Evolutionary conservation across 2,888 invertebrate genomes (phyloP).

Genomic region (Brassicogethes aeneus): DNA sequence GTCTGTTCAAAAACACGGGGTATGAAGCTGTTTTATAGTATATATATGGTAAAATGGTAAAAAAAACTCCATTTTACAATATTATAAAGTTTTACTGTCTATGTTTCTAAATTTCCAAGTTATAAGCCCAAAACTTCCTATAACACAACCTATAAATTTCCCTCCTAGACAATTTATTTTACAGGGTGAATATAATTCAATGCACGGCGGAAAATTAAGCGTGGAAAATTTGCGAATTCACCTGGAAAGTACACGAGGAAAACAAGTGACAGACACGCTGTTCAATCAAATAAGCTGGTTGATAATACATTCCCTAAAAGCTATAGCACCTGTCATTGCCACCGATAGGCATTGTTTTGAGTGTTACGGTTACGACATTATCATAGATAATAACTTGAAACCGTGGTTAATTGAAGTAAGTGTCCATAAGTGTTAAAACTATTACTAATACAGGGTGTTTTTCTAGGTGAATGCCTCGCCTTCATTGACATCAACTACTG

Average conservation of each 20-base stretch:
- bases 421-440: not conserved
- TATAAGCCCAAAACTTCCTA: no score
- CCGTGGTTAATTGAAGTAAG: slow-evolving; percentile 83
- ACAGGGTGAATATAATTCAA: slow-evolving; percentile 83
- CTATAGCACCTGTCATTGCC: slow-evolving; percentile 87
- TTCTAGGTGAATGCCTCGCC: slow-evolving; percentile 94
- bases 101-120: no score
- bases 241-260: slow-evolving; percentile 84
- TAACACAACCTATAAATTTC: no score
- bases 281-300: slow-evolving; percentile 85
- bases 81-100: no score
- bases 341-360: slow-evolving; percentile 90
- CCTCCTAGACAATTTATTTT: slow-evolving; percentile 5
- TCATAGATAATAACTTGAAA: slow-evolving; percentile 87
- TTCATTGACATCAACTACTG: slow-evolving; percentile 87
- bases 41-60: not conserved
- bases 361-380: slow-evolving; percentile 94
- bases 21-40: slow-evolving; percentile 34
- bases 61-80: not conserved
- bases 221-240: slow-evolving; percentile 84
- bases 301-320: slow-evolving; percentile 87
- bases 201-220: slow-evolving; percentile 92
- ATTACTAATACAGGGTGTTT: slow-evolving; percentile 8
- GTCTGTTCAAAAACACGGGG: slow-evolving; percentile 95
- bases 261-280: slow-evolving; percentile 77